Base-by-base conservation (phyloP, 2,888 invertebrate genomes). In the Drosophila cognata region DNA sequence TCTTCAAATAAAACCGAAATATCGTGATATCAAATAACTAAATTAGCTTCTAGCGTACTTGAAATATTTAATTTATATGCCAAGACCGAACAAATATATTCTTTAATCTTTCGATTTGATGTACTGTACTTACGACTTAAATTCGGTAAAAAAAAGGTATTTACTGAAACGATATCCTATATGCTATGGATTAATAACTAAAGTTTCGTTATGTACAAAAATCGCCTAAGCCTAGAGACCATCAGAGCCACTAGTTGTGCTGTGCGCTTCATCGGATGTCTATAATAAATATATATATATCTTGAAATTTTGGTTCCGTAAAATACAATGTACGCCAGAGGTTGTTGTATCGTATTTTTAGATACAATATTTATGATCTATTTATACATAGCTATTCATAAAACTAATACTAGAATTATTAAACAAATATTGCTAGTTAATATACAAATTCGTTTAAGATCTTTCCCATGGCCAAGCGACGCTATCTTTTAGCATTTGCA, bases 401-500 rank as follows among this genome's bases (percentile, higher is more conserved):
- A 59, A 64, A 65, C 36, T 74, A 74, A 65, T 69, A 48, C 84
- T 84, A 84, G 70, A 76, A 79, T 89, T 80, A 83, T 74, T 81
- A 81, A 89, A 88, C 88, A 88, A 86, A 89, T 88, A 89, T 88
- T 88, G 90, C 87, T 89, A 88, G 81, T 89, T 85, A 89, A 85
- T 88, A 88, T 88, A 88, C 87, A 88, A 88, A 88, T 88, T 88
- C 87, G 90, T 89, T 88, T 89, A 89, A 89, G 90, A 88, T 81
- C 77, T 74, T 75, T 81, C 71, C 78, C 68, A 60, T 77, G 79
- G 80, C 84, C 79, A 79, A 86, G 76, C 84, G 77, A 81, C 68
- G 76, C 71, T 76, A 61, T 76, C 62, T 71, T 60, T 46, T 25
- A 10, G 50, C 50, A 62, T 66, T 68, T 56, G 33, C 25, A 56